Base-by-base conservation (phyloP, 2,888 invertebrate genomes). In the Deilephila porcellus region DNA sequence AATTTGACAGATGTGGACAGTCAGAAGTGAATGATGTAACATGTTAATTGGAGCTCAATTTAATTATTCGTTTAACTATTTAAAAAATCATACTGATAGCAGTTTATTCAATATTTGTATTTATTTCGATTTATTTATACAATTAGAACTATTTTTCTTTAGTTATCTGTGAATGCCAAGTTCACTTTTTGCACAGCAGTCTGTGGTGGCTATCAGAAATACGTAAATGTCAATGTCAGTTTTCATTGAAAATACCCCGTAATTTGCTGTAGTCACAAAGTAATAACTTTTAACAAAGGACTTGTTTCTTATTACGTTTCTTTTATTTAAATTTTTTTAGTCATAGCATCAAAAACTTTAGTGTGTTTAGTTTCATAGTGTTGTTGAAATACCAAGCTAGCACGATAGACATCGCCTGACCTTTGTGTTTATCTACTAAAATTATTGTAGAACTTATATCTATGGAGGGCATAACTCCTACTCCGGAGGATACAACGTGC, bases 401-500 rank as follows among this genome's bases (percentile, higher is more conserved):
- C 71, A 4, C 60, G 60, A 53, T 17, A 73, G 71, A 29, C 60
- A 80, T 77, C 80, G 82, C 74, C 78, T 85, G 83, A 81, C 79
- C 78, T 83, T 84, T 87, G 85, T 82, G 80, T 84, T 79, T 78
- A 79, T 76, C 77, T 74, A 75, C 74, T 74, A 83, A 82, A 86
- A 88, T 87, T 82, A 84, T 80, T 80, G 77, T 82, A 84, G 92
- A 92, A 87, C 79, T 77, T 70, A 83, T 92, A 76, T 76, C 80
- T 75, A 91, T 93, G 93, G 90, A 92, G 78, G 88, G 82, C 74
- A 86, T 92, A 76, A 83, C 87, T 73, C 86, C 90, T 70, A 89
- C 91, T 3, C 86, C 88, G 32, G 95, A 93, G 34, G 95, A 95
- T 75, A 93, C 95, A 71, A 92, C 93, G 17, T 91, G 92, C 75